Base-by-base conservation (phyloP, 2,113 vertebrate species). In the Chaetodon auriga region DNA sequence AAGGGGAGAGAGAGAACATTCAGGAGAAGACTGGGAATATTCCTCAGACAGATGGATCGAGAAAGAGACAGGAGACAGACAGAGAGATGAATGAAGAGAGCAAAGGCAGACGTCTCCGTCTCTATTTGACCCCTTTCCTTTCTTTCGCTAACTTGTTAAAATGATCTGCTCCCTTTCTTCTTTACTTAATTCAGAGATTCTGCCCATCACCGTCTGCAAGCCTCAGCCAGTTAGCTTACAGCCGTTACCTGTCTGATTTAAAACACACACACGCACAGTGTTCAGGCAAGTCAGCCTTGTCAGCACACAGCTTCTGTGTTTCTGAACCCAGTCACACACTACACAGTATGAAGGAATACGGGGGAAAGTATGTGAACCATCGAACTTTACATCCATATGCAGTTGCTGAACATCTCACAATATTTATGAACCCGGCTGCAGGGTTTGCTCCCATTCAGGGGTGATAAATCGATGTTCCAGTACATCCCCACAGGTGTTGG, bases 31-130 rank as follows among this genome's bases (percentile, higher is more conserved):
- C 43, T 23, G 73, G 68, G 71, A 65, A 69, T 70, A 45, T 62
- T 64, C 81, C 48, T 65, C 68, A 69, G 64, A 75, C 15, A 38
- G 87, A 87, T 77, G 75, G 61, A 68, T 58, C 60, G 62, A 88
- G 68, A 75, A 70, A 48, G 35, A 82, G 76, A 80, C 68, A 53
- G 69, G 43, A 78, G 80, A 82, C 18, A 25, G 49, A 80, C 49
- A 68, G 51, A 80, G 61, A 75, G 68, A 61, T 51, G 76, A 8
- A 76, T 78, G 73, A 10, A 60, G 21, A 61, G 60, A 36, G 60
- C 18, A 64, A 38, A 69, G 19, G n/a, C 15, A 23, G 51, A 66
- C 66, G 61, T 73, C 71, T 78, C 46, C 15, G 21, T 64, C 13
- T 21, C n/a, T 38, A 16, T 68, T 43, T n/a, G 46, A 36, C 38